phyloP scores from a whole-genome alignment of 2,797 vertebrate species.

The Champsocephalus esox region DNA sequence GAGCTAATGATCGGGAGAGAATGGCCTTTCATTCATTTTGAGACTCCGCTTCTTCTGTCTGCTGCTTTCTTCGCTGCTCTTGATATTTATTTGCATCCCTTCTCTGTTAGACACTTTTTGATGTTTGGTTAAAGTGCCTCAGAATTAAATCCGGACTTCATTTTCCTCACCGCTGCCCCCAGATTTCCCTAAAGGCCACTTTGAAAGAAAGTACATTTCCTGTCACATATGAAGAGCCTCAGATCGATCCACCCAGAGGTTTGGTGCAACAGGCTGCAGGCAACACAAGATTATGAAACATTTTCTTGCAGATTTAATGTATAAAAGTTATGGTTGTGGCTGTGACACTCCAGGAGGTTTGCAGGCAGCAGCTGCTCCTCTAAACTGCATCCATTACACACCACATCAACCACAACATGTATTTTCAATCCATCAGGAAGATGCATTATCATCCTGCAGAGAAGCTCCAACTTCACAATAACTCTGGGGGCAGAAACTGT shows the following conservation, averaged over 20 bases:
- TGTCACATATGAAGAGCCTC: conserved; percentile 24
- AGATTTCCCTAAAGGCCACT: conserved; percentile 36
- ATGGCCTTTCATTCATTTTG: conserved; percentile 36
- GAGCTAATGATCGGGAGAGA: conserved; percentile 59
- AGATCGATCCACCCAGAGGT: conserved; percentile 19
- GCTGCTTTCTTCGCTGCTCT: conserved; percentile 51
- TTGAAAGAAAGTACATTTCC: conserved; percentile 41
- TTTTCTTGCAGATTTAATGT: conserved; percentile 37
- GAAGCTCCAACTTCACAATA: conserved; percentile 13
- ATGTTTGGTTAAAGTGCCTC: conserved; percentile 48
- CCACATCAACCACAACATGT: conserved; percentile 15
- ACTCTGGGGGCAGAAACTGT: not conserved
- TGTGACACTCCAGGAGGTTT: conserved; percentile 46
- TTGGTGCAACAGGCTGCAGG: conserved; percentile 38
- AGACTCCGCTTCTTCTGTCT: conserved; percentile 22
- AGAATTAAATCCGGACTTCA: conserved; percentile 48
- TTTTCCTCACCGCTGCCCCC: conserved; percentile 24
- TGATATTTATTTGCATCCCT: conserved; percentile 48
- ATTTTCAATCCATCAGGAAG: conserved; percentile 23
- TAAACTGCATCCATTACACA: conserved; percentile 40
- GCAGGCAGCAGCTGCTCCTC: conserved; percentile 45
- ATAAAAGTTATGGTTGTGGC: conserved; percentile 35
- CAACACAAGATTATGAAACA: conserved; percentile 17
- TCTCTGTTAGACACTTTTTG: conserved; percentile 46
- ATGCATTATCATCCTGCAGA: conserved; percentile 2